These are phyloP conservation scores for Labrus mixtus DNA, from an alignment of 2,113 vertebrate species.

Conservation along the genomic window DNA sequence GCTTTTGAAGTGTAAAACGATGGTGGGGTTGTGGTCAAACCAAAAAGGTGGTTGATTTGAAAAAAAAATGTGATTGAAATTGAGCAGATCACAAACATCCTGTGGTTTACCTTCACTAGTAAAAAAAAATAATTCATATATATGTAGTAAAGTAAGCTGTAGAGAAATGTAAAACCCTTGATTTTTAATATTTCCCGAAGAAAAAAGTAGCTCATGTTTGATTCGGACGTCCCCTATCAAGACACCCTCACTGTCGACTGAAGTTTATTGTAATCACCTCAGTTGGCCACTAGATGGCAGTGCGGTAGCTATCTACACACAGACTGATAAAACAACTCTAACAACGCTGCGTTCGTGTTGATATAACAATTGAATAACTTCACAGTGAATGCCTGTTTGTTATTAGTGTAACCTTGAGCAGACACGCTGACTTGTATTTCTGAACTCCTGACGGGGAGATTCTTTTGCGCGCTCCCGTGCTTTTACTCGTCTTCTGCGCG, in stretches of 20 bases:
- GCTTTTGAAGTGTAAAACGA: too few relatives aligned
- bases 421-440: accelerated
- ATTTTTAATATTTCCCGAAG: too few relatives aligned
- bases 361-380: accelerated
- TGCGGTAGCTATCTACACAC: background rate
- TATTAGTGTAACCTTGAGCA: background rate
- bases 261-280: background rate
- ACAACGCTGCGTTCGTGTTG: background rate
- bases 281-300: slow-evolving; percentile 44
- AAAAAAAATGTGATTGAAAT: too few relatives aligned
- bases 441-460: background rate
- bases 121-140: too few relatives aligned
- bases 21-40: too few relatives aligned
- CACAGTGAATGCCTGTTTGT: accelerated
- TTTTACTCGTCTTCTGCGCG: slow-evolving; percentile 33
- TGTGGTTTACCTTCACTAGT: too few relatives aligned
- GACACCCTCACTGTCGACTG: background rate
- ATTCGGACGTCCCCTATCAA: background rate
- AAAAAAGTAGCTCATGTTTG: background rate
- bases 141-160: too few relatives aligned
- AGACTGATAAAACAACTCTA: too few relatives aligned
- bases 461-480: slow-evolving; percentile 42
- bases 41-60: too few relatives aligned
- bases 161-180: too few relatives aligned
- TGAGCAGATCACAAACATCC: too few relatives aligned